phyloP scores from a whole-genome alignment of 2,888 invertebrate genomes.

The Digitonthophagus gazella region DNA sequence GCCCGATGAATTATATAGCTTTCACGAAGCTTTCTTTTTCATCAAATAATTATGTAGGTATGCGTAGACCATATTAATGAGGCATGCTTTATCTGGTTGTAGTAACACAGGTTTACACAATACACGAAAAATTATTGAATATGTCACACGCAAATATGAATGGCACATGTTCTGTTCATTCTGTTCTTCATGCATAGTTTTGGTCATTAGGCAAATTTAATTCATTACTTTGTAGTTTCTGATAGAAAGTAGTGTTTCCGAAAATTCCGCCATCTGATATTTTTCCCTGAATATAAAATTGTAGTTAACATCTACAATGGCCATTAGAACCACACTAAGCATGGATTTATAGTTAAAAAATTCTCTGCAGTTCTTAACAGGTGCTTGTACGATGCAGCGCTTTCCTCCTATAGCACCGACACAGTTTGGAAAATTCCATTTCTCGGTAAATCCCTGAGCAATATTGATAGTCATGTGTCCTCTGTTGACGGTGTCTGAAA shows the following conservation, averaged over 20 bases:
- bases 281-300: slow-evolving; percentile 34
- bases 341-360: slow-evolving; percentile 32
- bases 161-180: slow-evolving; percentile 11
- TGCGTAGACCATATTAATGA: slow-evolving; percentile 26
- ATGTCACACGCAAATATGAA: slow-evolving; percentile 13
- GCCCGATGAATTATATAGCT: background rate
- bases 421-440: too few relatives aligned
- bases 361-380: slow-evolving; percentile 26
- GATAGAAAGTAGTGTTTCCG: slow-evolving; percentile 30
- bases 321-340: slow-evolving; percentile 32
- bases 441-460: too few relatives aligned
- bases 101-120: slow-evolving; percentile 27
- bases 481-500: too few relatives aligned
- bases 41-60: slow-evolving; percentile 30
- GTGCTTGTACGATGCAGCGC: slow-evolving; percentile 15
- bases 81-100: slow-evolving; percentile 23
- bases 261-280: slow-evolving; percentile 37
- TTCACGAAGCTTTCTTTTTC: background rate
- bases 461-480: too few relatives aligned
- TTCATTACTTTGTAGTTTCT: slow-evolving; percentile 29
- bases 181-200: slow-evolving; percentile 30
- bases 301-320: slow-evolving; percentile 30
- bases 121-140: slow-evolving; percentile 24
- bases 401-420: too few relatives aligned
- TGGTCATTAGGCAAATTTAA: slow-evolving; percentile 29